These are phyloP conservation scores for Phataginus tetradactyla DNA, from an alignment of 2,797 vertebrate species.

Conservation along the genomic window DNA sequence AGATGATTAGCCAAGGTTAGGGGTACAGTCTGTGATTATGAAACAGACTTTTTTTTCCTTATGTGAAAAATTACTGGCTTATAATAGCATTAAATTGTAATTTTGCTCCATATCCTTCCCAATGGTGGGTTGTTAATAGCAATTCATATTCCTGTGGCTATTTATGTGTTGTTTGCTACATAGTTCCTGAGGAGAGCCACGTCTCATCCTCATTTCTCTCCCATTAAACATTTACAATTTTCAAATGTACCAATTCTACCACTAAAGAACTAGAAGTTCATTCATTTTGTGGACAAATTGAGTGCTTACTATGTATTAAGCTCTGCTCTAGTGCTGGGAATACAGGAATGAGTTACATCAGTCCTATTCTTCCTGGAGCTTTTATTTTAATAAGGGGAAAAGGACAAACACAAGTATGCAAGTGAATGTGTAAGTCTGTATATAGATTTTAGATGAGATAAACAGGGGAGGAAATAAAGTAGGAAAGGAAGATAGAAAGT, in stretches of 20 bases:
- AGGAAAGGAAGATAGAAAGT: background rate
- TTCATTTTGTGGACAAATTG: background rate
- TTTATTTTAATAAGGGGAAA: background rate
- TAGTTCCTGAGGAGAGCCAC: background rate
- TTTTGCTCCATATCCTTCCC: conserved; percentile 54
- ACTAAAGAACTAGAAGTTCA: background rate
- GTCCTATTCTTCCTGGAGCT: background rate
- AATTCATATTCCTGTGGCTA: conserved; percentile 16
- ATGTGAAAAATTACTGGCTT: conserved; percentile 76
- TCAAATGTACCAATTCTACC: background rate
- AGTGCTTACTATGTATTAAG: background rate
- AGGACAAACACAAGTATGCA: background rate
- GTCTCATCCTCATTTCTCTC: background rate
- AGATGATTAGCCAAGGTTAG: conserved; percentile 82
- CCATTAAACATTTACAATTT: conserved; percentile 20
- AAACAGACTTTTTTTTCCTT: conserved; percentile 68
- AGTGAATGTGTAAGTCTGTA: background rate
- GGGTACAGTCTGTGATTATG: conserved; percentile 79
- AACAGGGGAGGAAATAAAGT: background rate
- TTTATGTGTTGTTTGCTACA: background rate
- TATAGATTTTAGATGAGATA: too few species aligned
- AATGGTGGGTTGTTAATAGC: conserved; percentile 41
- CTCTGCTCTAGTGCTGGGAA: background rate
- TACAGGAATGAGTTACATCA: background rate
- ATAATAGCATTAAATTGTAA: conserved; percentile 72